A percentile compares a stretch with the other conserved stretches of the same genome.
phyloP scores from a whole-genome alignment of 2,113 vertebrate species.

The Pedetes capensis region DNA sequence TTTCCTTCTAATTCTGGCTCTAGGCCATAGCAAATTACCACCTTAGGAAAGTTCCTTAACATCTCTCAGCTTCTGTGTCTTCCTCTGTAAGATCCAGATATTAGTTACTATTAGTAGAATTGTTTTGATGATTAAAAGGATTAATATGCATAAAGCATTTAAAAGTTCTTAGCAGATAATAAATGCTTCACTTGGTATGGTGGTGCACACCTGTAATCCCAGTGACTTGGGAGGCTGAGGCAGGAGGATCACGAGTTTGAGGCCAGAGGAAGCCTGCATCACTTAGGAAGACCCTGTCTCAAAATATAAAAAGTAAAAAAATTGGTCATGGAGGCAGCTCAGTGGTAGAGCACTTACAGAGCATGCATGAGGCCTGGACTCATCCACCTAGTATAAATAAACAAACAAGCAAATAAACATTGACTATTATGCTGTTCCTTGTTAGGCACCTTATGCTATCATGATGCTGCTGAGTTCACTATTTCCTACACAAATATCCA shows the following conservation, averaged over 20 bases:
- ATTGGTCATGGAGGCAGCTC: too few species aligned
- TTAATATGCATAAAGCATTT: slow-evolving; percentile 30
- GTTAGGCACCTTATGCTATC: background rate
- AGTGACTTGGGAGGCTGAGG: too few species aligned
- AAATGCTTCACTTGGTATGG: slow-evolving; percentile 33
- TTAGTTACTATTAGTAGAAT: slow-evolving; percentile 9
- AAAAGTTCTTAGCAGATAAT: slow-evolving; percentile 16
- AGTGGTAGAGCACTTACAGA: too few species aligned
- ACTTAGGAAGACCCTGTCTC: too few species aligned
- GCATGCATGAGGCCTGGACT: too few species aligned
- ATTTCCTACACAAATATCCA: background rate
- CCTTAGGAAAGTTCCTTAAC: background rate
- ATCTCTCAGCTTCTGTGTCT: slow-evolving; percentile 41
- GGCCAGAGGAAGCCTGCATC: too few species aligned
- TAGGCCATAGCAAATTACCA: background rate
- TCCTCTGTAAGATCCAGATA: slow-evolving; percentile 43
- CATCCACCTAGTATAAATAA: too few species aligned
- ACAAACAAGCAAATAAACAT: too few species aligned
- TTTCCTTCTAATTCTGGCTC: slow-evolving; percentile 50
- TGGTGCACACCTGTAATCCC: too few species aligned
- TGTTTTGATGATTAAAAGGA: slow-evolving; percentile 43
- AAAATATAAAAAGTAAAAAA: too few species aligned
- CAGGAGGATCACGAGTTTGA: too few species aligned
- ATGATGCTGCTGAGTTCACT: background rate
- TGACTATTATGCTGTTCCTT: background rate